These are phyloP conservation scores for Oikopleura vanhoeffeni DNA, from an alignment of 23 tunicate genomes.

Conservation along the genomic window DNA sequence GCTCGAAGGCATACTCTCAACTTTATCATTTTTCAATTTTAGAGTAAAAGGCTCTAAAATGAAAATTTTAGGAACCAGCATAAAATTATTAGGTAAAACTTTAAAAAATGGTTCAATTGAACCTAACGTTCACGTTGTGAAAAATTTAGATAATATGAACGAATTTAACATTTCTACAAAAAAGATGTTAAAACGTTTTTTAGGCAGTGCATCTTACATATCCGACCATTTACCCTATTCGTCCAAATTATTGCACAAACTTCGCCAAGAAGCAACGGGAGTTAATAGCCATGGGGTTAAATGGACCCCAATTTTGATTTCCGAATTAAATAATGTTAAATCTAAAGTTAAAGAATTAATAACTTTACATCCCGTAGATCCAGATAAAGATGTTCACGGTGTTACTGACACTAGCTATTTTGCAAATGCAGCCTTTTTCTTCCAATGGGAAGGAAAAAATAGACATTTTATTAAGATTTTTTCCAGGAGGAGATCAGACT, in stretches of 20 bases:
- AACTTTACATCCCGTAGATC: background rate
- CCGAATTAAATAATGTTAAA: background rate
- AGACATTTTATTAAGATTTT: background rate
- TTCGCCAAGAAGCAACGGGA: background rate
- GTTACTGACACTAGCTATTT: background rate
- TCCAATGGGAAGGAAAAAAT: background rate
- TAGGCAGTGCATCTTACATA: background rate
- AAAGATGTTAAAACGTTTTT: background rate
- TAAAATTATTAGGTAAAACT: background rate
- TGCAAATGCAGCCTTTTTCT: background rate
- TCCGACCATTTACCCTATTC: background rate
- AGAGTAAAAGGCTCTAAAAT: background rate
- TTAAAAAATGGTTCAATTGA: background rate
- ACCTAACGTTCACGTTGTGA: background rate
- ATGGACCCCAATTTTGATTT: background rate
- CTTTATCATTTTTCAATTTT: background rate
- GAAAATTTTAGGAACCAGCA: background rate
- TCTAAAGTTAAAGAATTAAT: background rate
- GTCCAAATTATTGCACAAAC: background rate
- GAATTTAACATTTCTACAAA: background rate
- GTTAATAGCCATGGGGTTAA: background rate
- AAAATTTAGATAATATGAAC: background rate
- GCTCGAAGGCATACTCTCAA: background rate
- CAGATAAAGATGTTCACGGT: background rate
- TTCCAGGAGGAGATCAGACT: background rate